phyloP scores from a whole-genome alignment of 2,797 vertebrate genomes.

The Coilia nasus region DNA sequence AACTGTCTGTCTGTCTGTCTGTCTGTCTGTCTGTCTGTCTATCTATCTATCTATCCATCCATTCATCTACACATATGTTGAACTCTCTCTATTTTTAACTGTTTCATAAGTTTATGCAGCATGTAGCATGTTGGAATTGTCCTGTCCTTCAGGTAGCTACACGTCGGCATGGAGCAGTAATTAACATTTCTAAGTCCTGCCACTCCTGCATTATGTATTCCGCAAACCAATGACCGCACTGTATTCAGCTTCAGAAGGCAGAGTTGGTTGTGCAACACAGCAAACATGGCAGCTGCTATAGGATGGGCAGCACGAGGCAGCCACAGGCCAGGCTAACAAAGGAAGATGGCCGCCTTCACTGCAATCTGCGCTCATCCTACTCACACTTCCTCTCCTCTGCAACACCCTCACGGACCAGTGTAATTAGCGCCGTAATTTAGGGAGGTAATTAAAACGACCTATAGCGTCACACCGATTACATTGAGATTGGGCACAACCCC shows the following conservation, averaged over 20 bases:
- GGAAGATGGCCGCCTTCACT: neutral
- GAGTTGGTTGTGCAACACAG: neutral
- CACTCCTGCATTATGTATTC: neutral
- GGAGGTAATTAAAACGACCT: slow-evolving; percentile 1
- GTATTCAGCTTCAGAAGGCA: neutral
- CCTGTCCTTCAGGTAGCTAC: neutral
- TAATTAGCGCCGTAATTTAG: neutral
- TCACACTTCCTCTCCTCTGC: neutral
- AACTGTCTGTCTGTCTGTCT: no score
- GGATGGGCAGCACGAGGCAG: neutral
- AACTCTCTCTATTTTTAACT: neutral
- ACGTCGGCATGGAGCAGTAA: neutral
- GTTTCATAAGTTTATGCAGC: neutral
- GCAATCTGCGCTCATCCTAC: neutral
- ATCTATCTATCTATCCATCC: no score
- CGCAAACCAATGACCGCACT: neutral
- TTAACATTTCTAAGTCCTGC: neutral
- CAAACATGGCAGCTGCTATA: neutral
- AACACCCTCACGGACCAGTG: neutral
- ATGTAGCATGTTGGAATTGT: neutral
- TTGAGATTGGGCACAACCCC: neutral
- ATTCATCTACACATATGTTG: neutral
- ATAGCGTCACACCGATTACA: neutral
- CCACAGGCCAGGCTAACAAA: neutral
- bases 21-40: no score